phyloP scores from a whole-genome alignment of 2,888 invertebrate species.

The Ctenicera cuprea region DNA sequence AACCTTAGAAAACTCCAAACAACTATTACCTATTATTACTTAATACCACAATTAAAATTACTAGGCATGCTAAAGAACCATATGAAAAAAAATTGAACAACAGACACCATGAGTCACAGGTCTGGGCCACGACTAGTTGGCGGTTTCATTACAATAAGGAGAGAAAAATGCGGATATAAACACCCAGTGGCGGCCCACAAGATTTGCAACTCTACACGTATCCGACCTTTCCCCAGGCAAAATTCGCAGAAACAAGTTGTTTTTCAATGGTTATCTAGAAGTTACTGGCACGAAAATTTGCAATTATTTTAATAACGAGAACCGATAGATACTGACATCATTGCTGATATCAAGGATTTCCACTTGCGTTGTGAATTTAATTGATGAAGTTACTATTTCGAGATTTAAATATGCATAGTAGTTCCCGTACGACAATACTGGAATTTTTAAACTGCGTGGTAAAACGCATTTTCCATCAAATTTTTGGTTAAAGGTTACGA shows the following conservation, averaged over 20 bases:
- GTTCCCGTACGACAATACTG: too few relatives aligned
- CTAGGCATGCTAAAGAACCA: not conserved
- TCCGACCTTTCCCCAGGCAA: conserved; percentile 40
- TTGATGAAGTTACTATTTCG: too few relatives aligned
- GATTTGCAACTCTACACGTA: conserved; percentile 32
- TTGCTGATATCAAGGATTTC: too few relatives aligned
- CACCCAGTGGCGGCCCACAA: conserved; percentile 38
- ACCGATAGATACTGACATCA: too few relatives aligned
- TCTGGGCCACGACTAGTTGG: conserved; percentile 15
- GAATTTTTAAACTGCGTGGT: too few relatives aligned
- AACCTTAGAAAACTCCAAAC: conserved; percentile 1
- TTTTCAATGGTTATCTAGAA: not conserved
- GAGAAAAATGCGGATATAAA: conserved; percentile 45
- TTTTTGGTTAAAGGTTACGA: too few relatives aligned
- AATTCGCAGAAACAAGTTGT: conserved; percentile 23
- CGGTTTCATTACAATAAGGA: conserved; percentile 25
- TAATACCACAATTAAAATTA: conserved; percentile 22
- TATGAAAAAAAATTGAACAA: not conserved
- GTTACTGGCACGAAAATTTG: not conserved
- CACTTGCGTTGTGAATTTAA: too few relatives aligned
- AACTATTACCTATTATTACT: conserved; percentile 20
- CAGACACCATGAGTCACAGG: conserved; percentile 29
- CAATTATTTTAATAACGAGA: not conserved
- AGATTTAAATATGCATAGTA: too few relatives aligned
- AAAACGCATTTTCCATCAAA: too few relatives aligned